Conservation (phyloP, 2,113 vertebrate species). For the Hippopotamus amphibius region DNA sequence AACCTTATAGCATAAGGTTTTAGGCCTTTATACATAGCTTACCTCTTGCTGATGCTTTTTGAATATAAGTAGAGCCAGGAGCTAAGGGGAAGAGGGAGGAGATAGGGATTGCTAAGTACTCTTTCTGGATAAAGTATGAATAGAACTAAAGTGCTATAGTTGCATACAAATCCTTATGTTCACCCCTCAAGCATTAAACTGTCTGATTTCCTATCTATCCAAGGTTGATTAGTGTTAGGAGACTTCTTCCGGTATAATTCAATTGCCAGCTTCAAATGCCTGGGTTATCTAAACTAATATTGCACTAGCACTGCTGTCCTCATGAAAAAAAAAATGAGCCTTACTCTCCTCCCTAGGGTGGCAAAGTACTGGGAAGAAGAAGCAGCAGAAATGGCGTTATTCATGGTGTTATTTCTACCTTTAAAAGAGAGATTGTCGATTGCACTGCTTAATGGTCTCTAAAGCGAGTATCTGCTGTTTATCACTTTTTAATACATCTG, state of each 20-base stretch:
- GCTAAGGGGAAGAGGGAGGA: conserved; percentile 31
- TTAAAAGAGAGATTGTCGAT: conserved; percentile 4
- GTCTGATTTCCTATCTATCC: conserved; percentile 84
- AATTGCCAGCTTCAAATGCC: conserved; percentile 59
- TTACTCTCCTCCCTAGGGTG: not conserved
- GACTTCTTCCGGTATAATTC: conserved; percentile 71
- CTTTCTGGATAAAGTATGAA: conserved; percentile 81
- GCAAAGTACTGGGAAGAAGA: not conserved
- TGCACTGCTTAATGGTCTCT: not conserved
- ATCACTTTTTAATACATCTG: conserved; percentile 22
- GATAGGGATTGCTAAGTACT: not conserved
- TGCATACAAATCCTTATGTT: conserved; percentile 84
- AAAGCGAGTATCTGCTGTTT: conserved; percentile 29
- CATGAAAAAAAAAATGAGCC: not conserved
- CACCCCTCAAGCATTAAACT: conserved; percentile 82
- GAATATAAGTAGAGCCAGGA: conserved; percentile 77
- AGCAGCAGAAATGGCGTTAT: not conserved
- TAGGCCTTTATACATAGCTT: conserved; percentile 79
- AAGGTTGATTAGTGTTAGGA: conserved; percentile 80
- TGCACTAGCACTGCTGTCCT: not conserved
- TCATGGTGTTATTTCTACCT: not conserved
- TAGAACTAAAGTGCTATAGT: conserved; percentile 62
- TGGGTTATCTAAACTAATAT: conserved; percentile 46
- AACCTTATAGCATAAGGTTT: conserved; percentile 80
- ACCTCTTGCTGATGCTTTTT: conserved; percentile 81